These are phyloP conservation scores for Enoplosus armatus DNA, from an alignment of 2,797 vertebrate species.

Conservation along the genomic window DNA sequence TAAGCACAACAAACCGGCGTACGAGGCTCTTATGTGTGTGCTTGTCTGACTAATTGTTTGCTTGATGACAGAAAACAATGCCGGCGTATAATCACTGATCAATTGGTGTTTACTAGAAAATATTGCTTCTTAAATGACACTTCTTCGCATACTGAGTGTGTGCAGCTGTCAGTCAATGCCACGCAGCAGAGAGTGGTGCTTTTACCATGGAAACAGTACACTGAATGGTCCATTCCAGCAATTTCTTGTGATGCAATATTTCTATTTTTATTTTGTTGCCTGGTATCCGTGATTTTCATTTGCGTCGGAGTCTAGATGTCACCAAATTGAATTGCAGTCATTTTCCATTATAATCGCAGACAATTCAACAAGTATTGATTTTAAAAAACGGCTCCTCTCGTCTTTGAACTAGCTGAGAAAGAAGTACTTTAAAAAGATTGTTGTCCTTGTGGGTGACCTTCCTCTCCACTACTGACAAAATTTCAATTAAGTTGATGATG, in stretches of 20 bases:
- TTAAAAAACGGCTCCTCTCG: neutral
- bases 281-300: slow-evolving; percentile 34
- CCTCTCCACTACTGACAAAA: neutral
- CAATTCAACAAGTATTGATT: neutral
- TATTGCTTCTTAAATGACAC: slow-evolving; percentile 58
- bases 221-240: slow-evolving; percentile 56
- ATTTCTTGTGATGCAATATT: slow-evolving; percentile 55
- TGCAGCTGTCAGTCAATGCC: slow-evolving; percentile 71
- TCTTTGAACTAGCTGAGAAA: neutral
- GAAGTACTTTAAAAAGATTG: neutral
- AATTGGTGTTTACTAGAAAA: slow-evolving; percentile 65
- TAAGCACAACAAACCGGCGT: slow-evolving; percentile 22
- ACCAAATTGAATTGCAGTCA: slow-evolving; percentile 14
- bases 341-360: slow-evolving; percentile 24
- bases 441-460: slow-evolving; percentile 17
- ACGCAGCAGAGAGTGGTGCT: slow-evolving; percentile 41
- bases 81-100: slow-evolving; percentile 53
- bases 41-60: slow-evolving; percentile 47
- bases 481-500: neutral
- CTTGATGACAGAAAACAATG: slow-evolving; percentile 57
- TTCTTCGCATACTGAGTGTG: slow-evolving; percentile 43
- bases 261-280: slow-evolving; percentile 58
- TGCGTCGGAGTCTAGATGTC: slow-evolving; percentile 38
- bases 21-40: slow-evolving; percentile 5
- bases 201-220: slow-evolving; percentile 75